phyloP scores from a whole-genome alignment of 2,797 vertebrate genomes.

The Spinibarbus caldwelli region DNA sequence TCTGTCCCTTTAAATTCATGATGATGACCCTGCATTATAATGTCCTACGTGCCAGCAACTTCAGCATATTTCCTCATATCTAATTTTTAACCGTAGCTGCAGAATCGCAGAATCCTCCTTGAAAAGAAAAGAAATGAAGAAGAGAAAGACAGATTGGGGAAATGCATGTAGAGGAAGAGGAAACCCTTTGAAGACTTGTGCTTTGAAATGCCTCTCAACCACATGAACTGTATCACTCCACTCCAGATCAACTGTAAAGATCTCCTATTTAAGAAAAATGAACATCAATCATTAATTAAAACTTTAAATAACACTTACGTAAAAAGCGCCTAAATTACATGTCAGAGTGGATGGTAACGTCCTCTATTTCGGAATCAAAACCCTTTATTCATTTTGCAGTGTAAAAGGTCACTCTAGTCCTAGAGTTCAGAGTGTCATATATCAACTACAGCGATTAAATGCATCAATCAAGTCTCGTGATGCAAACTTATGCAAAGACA shows the following conservation, averaged over 20 bases:
- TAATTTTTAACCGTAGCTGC: not conserved
- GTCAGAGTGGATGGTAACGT: slow-evolving; percentile 63
- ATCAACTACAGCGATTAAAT: slow-evolving; percentile 19
- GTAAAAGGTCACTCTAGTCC: slow-evolving; percentile 68
- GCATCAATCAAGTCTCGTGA: slow-evolving; percentile 67
- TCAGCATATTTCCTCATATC: not conserved
- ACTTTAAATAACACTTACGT: slow-evolving; percentile 77
- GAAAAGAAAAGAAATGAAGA: not conserved
- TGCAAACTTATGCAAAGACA: slow-evolving; percentile 63
- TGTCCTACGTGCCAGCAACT: not conserved
- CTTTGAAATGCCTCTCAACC: slow-evolving; percentile 70
- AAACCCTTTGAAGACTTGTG: slow-evolving; percentile 66
- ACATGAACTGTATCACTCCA: slow-evolving; percentile 62
- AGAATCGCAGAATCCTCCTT: not conserved
- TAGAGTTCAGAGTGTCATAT: slow-evolving; percentile 63
- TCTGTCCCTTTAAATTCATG: slow-evolving; percentile 9
- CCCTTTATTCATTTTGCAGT: slow-evolving; percentile 56
- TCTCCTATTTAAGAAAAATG: slow-evolving; percentile 70
- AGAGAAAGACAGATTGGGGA: slow-evolving; percentile 11
- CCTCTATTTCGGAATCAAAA: slow-evolving; percentile 3
- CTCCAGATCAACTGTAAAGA: slow-evolving; percentile 69
- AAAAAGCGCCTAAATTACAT: slow-evolving; percentile 76
- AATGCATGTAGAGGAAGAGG: slow-evolving; percentile 32
- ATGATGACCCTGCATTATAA: not conserved
- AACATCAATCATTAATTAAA: slow-evolving; percentile 74